Base-by-base conservation (phyloP, 2,888 invertebrate species). In the Campoletis raptor region DNA sequence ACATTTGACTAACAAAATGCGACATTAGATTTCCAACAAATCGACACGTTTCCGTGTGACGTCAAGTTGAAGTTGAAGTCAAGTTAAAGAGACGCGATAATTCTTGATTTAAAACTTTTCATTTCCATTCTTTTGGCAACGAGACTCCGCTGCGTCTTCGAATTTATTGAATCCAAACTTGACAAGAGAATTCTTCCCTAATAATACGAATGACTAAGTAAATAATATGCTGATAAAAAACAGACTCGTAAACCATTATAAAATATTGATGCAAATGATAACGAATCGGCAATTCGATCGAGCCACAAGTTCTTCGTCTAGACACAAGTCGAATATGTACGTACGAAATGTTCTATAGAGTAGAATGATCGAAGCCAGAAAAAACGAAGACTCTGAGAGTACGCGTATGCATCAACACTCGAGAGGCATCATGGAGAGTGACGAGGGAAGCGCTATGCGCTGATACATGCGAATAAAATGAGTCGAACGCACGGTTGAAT, bases 401-500 rank as follows among this genome's bases (percentile, higher is more conserved):
- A 24, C 18, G 74, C 18, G 74, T 74, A 57, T 70, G 66, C 40
- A 73, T 78, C 24, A 37, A 66, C 52, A 69, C 37, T 54, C 48
- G 85, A 69, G 67, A 42, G 54, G 52, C 69, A 18, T 74, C 79
- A 54, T 37, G 52, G 57, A 77, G 73, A 48, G 83, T 67, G 77
- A 81, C 67, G 83, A 83, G 73, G 77, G 77, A 86, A 83, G 72
- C 57, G 77, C 15, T 36, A n/a, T 64, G 42, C 37, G 61, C 76
- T 42, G 61, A 78, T 77, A 74, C 73, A 54, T 78, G 86, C 89
- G 88, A 89, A 90, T 89, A 89, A 90, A 90, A 91, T 90, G 88
- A 90, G 88, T 90, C 88, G 89, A 90, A 89, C 90, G 89, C 89
- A 89, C 89, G 87, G 88, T 90, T 87, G 87, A 66, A 24, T 74